Evolutionary conservation across 2,797 vertebrate genomes (phyloP), one percentile per base, ranked within the genome.

Genomic region (Anguilla marmorata): DNA sequence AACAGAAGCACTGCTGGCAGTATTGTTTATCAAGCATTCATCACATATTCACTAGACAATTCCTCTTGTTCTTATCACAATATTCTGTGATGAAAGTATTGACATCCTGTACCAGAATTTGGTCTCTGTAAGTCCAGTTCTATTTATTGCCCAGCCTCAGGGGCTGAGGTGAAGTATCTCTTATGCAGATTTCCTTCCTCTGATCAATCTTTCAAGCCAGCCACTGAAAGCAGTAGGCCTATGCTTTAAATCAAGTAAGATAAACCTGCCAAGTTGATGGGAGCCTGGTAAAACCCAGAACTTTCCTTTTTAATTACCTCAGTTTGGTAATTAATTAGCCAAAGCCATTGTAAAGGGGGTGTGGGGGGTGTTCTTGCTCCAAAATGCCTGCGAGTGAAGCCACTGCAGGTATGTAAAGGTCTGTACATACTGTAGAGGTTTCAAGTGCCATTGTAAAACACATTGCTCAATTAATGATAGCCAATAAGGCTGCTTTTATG

Each of bases 241-340:
- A 6, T 33, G 87, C 27, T 88, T 90, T 86, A 91, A 88, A 84
- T 92, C 85, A 91, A 85, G 82, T 89, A 85, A 89, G 87, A 88
- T 89, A 88, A 89, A 82, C 33, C 92, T 93, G 87, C 87, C 92
- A 91, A 14, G 87, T 66, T 0, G 80, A 86, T 58, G 90, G 91
- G 87, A n/a, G 89, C 89, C 92, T 79, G 89, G 90, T 91, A 83
- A 85, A 91, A 89, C 90, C 86, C 89, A 86, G 84, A 79, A 90
- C 85, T 91, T 85, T 89, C 85, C 88, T 12, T 91, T 90, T 92
- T 89, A 93, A 93, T 92, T 91, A 93, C 90, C 87, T 83, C 4
- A 88, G 86, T 89, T 52, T 91, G 90, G 89, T 87, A 87, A 56
- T 27, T 72, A 3, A 66, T 82, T 83, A 87, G 90, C 86, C 88